Conservation (phyloP, 2,888 invertebrate species). For the Drosophila nr. perissopoda region DNA sequence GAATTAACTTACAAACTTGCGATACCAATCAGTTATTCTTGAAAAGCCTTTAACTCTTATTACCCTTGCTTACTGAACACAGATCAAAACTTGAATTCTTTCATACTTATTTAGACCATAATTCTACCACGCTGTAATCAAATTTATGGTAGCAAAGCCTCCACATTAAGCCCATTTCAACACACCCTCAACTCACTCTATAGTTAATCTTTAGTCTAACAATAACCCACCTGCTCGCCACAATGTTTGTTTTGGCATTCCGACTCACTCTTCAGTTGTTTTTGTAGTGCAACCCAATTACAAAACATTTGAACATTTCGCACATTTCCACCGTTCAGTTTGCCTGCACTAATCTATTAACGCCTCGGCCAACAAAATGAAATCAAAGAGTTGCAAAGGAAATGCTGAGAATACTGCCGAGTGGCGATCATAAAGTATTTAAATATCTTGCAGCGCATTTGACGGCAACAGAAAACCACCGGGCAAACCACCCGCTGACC, state of each 20-base stretch:
- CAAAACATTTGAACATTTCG: conserved; percentile 63
- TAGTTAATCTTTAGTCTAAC: background rate
- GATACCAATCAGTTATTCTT: background rate
- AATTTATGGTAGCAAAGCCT: background rate
- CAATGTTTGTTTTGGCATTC: conserved; percentile 4
- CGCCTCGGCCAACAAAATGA: conserved; percentile 38
- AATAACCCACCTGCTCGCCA: conserved; percentile 36
- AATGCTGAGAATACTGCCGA: conserved; percentile 45
- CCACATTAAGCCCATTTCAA: background rate
- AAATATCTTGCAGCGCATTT: conserved; percentile 60
- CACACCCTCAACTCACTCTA: background rate
- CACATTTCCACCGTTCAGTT: conserved; percentile 64
- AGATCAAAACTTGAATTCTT: background rate
- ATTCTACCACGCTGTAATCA: background rate
- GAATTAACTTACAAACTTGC: background rate
- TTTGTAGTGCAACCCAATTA: conserved; percentile 64
- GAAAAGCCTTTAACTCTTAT: background rate
- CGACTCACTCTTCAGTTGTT: conserved; percentile 45
- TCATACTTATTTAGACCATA: background rate
- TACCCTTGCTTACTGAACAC: background rate
- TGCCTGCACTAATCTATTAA: conserved; percentile 48
- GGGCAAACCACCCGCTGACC: conserved; percentile 69
- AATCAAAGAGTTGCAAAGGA: background rate
- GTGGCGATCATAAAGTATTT: conserved; percentile 66
- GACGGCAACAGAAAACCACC: conserved; percentile 18